Percentiles rank a stretch among this genome's conserved stretches.
Conservation (phyloP, 2,797 vertebrate genomes). For the Taeniopygia guttata region DNA sequence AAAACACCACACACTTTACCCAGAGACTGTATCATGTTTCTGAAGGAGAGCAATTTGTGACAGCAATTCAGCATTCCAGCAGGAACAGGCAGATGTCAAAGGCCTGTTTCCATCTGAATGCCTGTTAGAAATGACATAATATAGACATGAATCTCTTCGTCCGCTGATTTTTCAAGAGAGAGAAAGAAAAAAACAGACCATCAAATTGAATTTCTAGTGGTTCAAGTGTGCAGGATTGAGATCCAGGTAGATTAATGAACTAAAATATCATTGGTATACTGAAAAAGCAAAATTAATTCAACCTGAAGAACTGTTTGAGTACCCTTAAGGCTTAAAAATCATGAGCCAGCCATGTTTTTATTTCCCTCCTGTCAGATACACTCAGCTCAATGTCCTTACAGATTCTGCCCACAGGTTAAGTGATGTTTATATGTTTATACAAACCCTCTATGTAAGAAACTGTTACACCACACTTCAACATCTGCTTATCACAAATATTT, state of each 20-base stretch:
- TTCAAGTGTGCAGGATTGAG: not conserved
- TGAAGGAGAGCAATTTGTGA: not conserved
- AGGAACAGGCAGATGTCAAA: not conserved
- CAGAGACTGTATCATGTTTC: not conserved
- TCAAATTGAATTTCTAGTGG: not conserved
- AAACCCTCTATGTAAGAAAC: not conserved
- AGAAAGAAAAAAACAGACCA: fast-evolving
- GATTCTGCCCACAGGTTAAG: not conserved
- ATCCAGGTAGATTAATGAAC: not conserved
- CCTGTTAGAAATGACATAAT: not conserved
- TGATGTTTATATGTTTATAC: not conserved
- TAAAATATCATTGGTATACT: not conserved
- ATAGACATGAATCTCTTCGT: not conserved
- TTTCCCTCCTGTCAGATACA: not conserved
- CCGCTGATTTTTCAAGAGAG: not conserved
- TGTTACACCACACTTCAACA: not conserved
- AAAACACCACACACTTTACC: not conserved
- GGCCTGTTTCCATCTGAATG: not conserved
- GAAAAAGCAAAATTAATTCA: not conserved
- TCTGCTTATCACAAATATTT: not conserved
- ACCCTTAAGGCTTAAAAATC: not conserved
- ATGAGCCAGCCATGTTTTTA: not conserved
- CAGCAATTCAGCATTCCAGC: not conserved
- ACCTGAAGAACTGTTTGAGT: not conserved
- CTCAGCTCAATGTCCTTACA: not conserved